Conservation (phyloP, 2,797 vertebrate species). For the Anableps anableps region DNA sequence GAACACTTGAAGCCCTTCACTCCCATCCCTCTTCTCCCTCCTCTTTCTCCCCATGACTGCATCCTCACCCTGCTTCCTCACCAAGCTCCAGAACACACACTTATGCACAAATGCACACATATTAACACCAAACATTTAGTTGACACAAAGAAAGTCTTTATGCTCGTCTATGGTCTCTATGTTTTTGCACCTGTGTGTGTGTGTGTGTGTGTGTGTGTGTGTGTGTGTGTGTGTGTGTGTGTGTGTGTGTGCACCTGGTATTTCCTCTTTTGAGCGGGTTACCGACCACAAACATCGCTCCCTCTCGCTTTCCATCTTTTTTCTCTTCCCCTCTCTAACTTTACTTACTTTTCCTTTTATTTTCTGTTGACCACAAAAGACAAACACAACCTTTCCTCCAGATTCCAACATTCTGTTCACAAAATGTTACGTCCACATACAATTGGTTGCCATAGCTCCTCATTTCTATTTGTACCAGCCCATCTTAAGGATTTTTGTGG, state of each 20-base stretch:
- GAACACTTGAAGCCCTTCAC: conserved; percentile 71
- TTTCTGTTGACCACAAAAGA: conserved; percentile 64
- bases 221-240: conserved; percentile 63
- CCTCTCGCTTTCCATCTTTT: conserved; percentile 73
- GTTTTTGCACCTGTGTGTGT: conserved; percentile 82
- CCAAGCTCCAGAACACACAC: conserved; percentile 70
- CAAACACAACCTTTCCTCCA: conserved; percentile 78
- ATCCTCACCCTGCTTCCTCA: conserved; percentile 78
- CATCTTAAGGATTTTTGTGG: too few species aligned
- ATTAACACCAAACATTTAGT: conserved; percentile 73
- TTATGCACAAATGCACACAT: conserved; percentile 58
- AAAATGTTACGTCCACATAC: conserved; percentile 36
- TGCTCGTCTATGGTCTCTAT: conserved; percentile 75
- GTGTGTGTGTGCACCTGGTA: conserved; percentile 61
- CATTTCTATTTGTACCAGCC: neutral
- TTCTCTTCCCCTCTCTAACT: conserved; percentile 70
- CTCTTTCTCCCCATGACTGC: conserved; percentile 70
- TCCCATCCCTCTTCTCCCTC: conserved; percentile 55
- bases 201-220: conserved; percentile 43
- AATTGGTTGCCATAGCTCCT: conserved; percentile 12
- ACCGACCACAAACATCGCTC: conserved; percentile 78
- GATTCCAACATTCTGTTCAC: conserved; percentile 49
- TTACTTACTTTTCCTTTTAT: conserved; percentile 55
- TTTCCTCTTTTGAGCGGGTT: conserved; percentile 76
- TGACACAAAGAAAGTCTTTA: conserved; percentile 81